phyloP scores from a whole-genome alignment of 2,113 vertebrate genomes.

The Chloroceryle aenea region DNA sequence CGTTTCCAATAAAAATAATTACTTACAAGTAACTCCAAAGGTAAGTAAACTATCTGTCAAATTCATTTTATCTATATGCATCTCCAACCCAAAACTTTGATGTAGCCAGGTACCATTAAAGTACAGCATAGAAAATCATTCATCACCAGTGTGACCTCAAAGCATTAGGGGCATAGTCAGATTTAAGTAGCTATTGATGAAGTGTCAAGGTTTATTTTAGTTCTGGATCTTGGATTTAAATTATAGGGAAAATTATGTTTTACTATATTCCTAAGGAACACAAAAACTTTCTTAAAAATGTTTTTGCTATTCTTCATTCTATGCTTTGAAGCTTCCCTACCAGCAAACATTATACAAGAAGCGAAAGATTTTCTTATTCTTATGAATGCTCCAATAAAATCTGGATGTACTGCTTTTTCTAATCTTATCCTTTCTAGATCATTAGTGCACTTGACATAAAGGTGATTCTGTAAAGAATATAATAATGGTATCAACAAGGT shows the following conservation, averaged over 20 bases:
- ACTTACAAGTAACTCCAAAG: neutral
- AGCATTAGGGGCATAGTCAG: neutral
- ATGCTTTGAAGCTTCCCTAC: neutral
- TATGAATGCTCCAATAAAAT: neutral
- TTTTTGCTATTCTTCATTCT: neutral
- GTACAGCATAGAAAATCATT: neutral
- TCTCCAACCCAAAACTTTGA: neutral
- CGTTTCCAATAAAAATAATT: constrained; percentile 17
- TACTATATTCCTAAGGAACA: neutral
- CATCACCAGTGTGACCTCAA: neutral
- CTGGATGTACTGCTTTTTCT: neutral
- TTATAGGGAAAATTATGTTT: neutral
- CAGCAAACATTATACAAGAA: neutral
- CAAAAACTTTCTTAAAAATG: neutral
- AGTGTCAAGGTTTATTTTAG: neutral
- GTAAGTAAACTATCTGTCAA: constrained; percentile 2
- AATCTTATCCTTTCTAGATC: neutral
- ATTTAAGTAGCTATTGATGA: neutral
- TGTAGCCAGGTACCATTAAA: neutral
- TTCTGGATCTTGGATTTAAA: neutral
- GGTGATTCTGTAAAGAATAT: neutral
- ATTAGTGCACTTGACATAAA: neutral
- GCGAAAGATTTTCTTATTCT: neutral
- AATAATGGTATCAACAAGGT: accelerated
- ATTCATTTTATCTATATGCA: neutral